Conservation (phyloP, 2,113 vertebrate genomes). For the Mormyrus lacerda region DNA sequence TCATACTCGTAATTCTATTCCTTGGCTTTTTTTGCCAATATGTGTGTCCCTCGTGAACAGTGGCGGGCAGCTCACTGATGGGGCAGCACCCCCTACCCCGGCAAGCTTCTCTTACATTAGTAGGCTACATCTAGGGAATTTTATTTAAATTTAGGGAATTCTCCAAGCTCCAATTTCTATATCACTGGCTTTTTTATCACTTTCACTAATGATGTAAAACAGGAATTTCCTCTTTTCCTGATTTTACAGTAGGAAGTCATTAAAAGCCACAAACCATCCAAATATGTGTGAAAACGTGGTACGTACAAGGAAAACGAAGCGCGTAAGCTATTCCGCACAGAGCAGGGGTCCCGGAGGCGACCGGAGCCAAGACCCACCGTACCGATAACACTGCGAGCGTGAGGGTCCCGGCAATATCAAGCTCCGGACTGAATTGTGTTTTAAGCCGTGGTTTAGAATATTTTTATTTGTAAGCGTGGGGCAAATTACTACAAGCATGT, state of each 20-base stretch:
- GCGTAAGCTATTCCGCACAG: background rate
- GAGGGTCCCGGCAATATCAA: background rate
- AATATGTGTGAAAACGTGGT: background rate
- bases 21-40: background rate
- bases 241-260: background rate
- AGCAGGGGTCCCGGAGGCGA: background rate
- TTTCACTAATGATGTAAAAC: background rate
- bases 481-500: background rate
- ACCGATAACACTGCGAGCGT: background rate
- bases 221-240: background rate
- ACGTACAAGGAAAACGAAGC: background rate
- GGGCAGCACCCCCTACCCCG: background rate
- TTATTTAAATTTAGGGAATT: background rate
- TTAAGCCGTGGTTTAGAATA: background rate
- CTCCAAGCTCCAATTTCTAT: background rate
- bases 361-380: too few species aligned
- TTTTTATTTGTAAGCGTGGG: background rate
- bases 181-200: background rate
- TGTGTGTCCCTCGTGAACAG: background rate
- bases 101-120: background rate
- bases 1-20: background rate
- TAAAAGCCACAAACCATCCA: background rate
- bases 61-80: background rate
- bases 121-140: background rate
- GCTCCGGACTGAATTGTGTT: background rate